Evolutionary conservation across 2,113 vertebrate species (phyloP).

Genomic region (Struthidea cinerea): DNA sequence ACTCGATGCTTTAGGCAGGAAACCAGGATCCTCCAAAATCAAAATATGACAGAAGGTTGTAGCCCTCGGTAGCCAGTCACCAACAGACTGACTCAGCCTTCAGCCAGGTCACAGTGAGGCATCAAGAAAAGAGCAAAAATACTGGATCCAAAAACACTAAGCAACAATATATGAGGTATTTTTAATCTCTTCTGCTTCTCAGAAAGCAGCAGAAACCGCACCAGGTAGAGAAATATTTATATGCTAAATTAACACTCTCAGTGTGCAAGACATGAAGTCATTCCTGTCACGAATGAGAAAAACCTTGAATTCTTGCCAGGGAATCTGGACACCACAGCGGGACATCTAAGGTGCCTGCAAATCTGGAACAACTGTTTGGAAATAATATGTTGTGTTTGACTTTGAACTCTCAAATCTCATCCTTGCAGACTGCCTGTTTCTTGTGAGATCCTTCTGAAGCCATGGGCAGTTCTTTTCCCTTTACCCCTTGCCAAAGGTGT

Average conservation of each 20-base stretch:
- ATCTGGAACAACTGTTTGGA: constrained; percentile 2
- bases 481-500: neutral
- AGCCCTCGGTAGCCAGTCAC: neutral
- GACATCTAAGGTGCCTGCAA: neutral
- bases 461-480: neutral
- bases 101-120: constrained; percentile 18
- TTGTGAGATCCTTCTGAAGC: neutral
- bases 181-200: neutral
- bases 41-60: neutral
- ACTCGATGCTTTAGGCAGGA: neutral
- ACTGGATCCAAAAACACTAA: neutral
- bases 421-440: neutral
- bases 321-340: neutral
- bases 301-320: constrained; percentile 33
- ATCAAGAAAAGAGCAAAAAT: neutral
- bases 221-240: constrained; percentile 1
- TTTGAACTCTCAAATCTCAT: constrained; percentile 11
- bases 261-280: constrained; percentile 41
- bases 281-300: neutral
- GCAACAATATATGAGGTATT: neutral
- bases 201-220: neutral
- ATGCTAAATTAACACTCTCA: neutral
- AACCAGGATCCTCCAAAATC: neutral
- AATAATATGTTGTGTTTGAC: neutral
- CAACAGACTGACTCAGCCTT: neutral